These are phyloP conservation scores for Terrapene triunguis DNA, from an alignment of 2,113 vertebrate genomes.

Conservation along the genomic window DNA sequence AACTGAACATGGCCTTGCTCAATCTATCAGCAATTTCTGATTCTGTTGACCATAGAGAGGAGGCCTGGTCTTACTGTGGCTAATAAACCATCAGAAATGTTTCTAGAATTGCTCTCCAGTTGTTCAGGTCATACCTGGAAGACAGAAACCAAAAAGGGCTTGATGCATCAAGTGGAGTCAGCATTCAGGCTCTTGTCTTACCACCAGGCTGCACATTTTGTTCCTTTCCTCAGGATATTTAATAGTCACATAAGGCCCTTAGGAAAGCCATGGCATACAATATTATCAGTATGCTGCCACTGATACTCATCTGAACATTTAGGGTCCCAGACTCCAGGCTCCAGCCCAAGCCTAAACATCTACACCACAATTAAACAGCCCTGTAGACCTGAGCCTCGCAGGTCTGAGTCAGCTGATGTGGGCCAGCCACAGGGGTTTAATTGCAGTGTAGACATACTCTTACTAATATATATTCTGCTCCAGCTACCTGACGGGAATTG, in stretches of 20 bases:
- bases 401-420: not conserved
- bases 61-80: not conserved
- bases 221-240: conserved; percentile 47
- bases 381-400: not conserved
- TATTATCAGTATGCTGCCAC: conserved; percentile 50
- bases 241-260: conserved; percentile 51
- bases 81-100: not conserved
- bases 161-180: not conserved
- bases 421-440: not conserved
- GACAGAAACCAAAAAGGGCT: not conserved
- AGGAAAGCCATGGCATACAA: conserved; percentile 50
- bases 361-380: not conserved
- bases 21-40: not conserved
- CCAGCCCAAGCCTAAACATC: not conserved
- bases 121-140: not conserved
- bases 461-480: conserved; percentile 28
- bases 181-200: conserved; percentile 21
- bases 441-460: not conserved
- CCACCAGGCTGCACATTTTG: conserved; percentile 11
- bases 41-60: not conserved
- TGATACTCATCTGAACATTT: conserved; percentile 58
- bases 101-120: not conserved
- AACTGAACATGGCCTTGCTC: not conserved
- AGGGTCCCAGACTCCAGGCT: not conserved
- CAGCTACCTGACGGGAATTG: conserved; percentile 50